Evolutionary conservation across 2,888 invertebrate genomes (phyloP), one percentile per base, ranked within the genome.

Genomic region (Scaptomyza caliginosa): DNA sequence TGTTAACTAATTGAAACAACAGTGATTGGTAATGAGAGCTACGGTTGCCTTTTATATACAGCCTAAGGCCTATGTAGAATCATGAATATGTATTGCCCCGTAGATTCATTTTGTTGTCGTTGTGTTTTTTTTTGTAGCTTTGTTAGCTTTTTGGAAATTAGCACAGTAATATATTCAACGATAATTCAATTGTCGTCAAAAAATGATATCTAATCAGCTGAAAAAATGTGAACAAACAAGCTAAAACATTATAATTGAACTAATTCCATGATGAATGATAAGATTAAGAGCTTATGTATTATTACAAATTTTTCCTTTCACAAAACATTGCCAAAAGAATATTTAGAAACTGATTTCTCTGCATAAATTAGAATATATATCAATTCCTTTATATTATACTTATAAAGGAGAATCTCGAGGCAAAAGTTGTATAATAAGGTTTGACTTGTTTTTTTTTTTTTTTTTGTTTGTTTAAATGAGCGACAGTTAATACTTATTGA

Each of bases 11-110:
- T 4, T 36, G 23, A 21, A 34, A 7, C 11, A 13, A 32, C 16
- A 23, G 13, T 21, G 17, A 30, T 34, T 30, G 24, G 39, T 56
- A 55, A 55, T 38, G 10, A 45, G 30, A 6, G 5, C 21, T 21
- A 19, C 26, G 17, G 17, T 28, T 2, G 16, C 19, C 19, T 21
- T 13, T 16, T 34, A 13, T 43, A 4, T n/a, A 30, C 2, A 30
- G 30, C 30, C 30, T n/a, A 1, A 32, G 32, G 32, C 13, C n/a
- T n/a, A n/a, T n/a, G n/a, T n/a, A n/a, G n/a, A n/a, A n/a, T n/a
- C n/a, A n/a, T n/a, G n/a, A n/a, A n/a, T n/a, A n/a, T n/a, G n/a
- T n/a, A n/a, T n/a, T n/a, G n/a, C n/a, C n/a, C n/a, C n/a, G n/a
- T n/a, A n/a, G n/a, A n/a, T n/a, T n/a, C n/a, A n/a, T n/a, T n/a